phyloP scores from a whole-genome alignment of 2,797 vertebrate species.

The Enoplosus armatus region DNA sequence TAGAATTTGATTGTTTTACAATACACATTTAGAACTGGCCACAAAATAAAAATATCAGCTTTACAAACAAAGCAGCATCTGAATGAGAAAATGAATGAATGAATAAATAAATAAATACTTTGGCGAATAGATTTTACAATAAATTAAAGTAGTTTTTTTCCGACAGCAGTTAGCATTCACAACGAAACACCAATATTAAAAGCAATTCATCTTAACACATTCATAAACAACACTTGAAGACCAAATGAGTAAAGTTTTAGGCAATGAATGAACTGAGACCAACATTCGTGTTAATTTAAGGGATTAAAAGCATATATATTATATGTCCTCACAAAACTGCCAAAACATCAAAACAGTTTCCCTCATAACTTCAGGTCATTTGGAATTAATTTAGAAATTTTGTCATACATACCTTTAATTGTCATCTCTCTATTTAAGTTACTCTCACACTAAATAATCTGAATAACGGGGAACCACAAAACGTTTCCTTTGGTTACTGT shows the following conservation, averaged over 20 bases:
- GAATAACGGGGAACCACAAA: slow-evolving; percentile 16
- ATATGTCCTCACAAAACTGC: slow-evolving; percentile 30
- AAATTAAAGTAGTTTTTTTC: slow-evolving; percentile 58
- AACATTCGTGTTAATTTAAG: slow-evolving; percentile 15
- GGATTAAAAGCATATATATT: slow-evolving; percentile 29
- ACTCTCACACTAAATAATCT: slow-evolving; percentile 8
- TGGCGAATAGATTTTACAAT: slow-evolving; percentile 68
- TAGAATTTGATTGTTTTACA: slow-evolving; percentile 80
- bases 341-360: slow-evolving; percentile 24
- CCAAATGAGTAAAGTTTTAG: slow-evolving; percentile 33
- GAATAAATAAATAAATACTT: slow-evolving; percentile 67
- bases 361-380: neutral
- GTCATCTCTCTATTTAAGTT: neutral
- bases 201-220: slow-evolving; percentile 68
- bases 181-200: slow-evolving; percentile 71
- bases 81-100: slow-evolving; percentile 68
- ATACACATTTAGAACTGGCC: slow-evolving; percentile 75
- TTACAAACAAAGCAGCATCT: slow-evolving; percentile 82
- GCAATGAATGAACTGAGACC: slow-evolving; percentile 38
- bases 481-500: neutral
- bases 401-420: slow-evolving; percentile 13
- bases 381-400: slow-evolving; percentile 20
- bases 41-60: slow-evolving; percentile 79
- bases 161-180: slow-evolving; percentile 71
- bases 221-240: slow-evolving; percentile 70